Evolutionary conservation across 2,888 invertebrate species (phyloP), one percentile per base, ranked within the genome.

Genomic region (Dynastes maya): DNA sequence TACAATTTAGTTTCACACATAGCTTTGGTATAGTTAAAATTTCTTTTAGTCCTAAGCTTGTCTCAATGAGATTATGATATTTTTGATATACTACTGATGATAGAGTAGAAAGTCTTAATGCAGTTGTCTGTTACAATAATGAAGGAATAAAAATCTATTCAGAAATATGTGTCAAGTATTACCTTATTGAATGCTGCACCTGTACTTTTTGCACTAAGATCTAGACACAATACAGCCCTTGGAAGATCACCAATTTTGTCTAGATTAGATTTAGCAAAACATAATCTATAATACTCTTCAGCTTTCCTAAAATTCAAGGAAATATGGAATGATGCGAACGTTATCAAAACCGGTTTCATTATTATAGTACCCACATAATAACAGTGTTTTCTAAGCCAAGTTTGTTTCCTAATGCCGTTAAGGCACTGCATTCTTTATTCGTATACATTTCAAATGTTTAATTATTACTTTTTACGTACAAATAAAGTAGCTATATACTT

Each of bases 171-270:
- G 13, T 37, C 13, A 13, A 22, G 29, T 22, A 29, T 86, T 86
- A 91, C 92, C 84, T 88, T 84, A 85, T 93, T 93, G 76, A 93
- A 89, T 72, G 89, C 89, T 49, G 89, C 87, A 51, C 91, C 91
- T 37, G 90, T 84, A n/a, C 89, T 81, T 8, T 86, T 84, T 4
- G 92, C 90, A 49, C 93, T 92, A 64, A 94, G 85, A 84, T 93
- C 93, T 49, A 93, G 86, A 82, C 93, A 93, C 67, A 93, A 87
- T 0, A 93, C 90, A 37, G 90, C 89, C 88, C 92, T 93, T 4
- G 91, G 91, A 9, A 91, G 91, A 80, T 93, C 93, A 78, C 90
- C 91, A 63, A 93, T 86, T 61, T 45, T 74, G 29, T 74, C 61
- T 22, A 74, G 29, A 63, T 83, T 91, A 91, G 0, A 89, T 89